These are phyloP conservation scores for Poecilus cupreus DNA, from an alignment of 2,888 invertebrate species.

Conservation along the genomic window DNA sequence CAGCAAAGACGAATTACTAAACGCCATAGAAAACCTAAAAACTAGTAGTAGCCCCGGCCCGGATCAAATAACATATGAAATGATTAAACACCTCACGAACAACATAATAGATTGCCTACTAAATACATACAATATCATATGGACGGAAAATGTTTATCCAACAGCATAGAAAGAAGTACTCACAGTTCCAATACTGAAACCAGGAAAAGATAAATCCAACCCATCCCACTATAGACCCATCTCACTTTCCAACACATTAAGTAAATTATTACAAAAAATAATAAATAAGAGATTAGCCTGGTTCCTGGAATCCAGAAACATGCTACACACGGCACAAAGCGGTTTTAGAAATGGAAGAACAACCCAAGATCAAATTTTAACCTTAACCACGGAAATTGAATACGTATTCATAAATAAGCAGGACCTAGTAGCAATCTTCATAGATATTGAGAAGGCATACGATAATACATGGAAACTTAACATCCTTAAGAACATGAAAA, in stretches of 20 bases:
- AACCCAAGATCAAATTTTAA: constrained; percentile 24
- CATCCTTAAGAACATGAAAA: constrained; percentile 2
- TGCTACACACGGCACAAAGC: constrained; percentile 13
- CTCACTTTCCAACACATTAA: constrained; percentile 18
- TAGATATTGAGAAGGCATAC: no score
- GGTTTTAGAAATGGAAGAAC: constrained; percentile 36
- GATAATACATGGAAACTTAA: constrained; percentile 23
- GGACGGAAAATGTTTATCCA: constrained; percentile 10
- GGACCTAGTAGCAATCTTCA: constrained; percentile 27
- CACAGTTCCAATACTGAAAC: constrained; percentile 24
- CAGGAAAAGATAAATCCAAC: constrained; percentile 17
- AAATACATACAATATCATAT: constrained; percentile 7
- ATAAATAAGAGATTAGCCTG: constrained; percentile 21
- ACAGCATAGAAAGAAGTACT: constrained; percentile 25
- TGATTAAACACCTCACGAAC: background rate
- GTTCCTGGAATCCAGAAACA: constrained; percentile 35
- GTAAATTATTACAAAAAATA: constrained; percentile 41
- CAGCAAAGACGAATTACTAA: background rate
- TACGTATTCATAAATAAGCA: constrained; percentile 20
- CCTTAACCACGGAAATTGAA: constrained; percentile 28
- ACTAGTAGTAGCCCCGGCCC: constrained; percentile 14
- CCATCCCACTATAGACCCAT: constrained; percentile 34
- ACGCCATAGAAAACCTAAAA: background rate
- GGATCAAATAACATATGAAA: constrained; percentile 4
- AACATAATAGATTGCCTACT: background rate